Percentiles rank a stretch among this genome's conserved stretches.
Conservation (phyloP, 2,888 invertebrate genomes). For the Amorpha juglandis region DNA sequence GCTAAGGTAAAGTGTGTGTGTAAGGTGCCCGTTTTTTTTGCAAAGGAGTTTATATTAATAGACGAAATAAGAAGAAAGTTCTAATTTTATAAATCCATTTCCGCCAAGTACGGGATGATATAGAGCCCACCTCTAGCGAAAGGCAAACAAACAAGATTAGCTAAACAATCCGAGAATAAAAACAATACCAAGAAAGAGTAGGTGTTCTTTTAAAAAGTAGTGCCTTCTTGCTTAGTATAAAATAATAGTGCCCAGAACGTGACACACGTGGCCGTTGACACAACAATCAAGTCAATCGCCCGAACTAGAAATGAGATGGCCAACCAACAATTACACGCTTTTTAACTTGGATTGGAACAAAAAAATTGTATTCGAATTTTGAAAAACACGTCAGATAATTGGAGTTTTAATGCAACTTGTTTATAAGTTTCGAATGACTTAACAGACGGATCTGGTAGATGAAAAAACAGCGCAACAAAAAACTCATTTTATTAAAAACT, state of each 20-base stretch:
- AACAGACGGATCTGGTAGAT: conserved; percentile 19
- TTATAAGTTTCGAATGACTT: conserved; percentile 19
- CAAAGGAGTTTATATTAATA: neutral
- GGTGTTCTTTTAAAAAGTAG: too few relatives aligned
- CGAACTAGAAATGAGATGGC: neutral
- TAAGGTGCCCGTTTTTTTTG: too few relatives aligned
- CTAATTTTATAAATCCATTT: conserved; percentile 5
- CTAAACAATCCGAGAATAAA: neutral
- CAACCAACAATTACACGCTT: conserved; percentile 8
- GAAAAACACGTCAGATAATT: conserved; percentile 1
- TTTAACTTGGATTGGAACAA: conserved; percentile 1
- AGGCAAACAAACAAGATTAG: neutral
- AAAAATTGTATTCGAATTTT: conserved; percentile 9
- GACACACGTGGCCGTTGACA: too few relatives aligned
- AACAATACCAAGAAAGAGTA: neutral
- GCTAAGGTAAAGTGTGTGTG: too few relatives aligned
- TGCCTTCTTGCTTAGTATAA: too few relatives aligned
- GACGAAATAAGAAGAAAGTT: neutral
- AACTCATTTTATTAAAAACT: conserved; percentile 22
- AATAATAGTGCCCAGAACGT: too few relatives aligned
- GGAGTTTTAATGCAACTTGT: conserved; percentile 4
- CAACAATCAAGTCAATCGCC: neutral
- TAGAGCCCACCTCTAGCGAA: neutral
- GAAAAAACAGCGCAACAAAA: conserved; percentile 19
- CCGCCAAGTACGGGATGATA: conserved; percentile 1